phyloP scores from a whole-genome alignment of 2,797 vertebrate species.

The Fundulus diaphanus region DNA sequence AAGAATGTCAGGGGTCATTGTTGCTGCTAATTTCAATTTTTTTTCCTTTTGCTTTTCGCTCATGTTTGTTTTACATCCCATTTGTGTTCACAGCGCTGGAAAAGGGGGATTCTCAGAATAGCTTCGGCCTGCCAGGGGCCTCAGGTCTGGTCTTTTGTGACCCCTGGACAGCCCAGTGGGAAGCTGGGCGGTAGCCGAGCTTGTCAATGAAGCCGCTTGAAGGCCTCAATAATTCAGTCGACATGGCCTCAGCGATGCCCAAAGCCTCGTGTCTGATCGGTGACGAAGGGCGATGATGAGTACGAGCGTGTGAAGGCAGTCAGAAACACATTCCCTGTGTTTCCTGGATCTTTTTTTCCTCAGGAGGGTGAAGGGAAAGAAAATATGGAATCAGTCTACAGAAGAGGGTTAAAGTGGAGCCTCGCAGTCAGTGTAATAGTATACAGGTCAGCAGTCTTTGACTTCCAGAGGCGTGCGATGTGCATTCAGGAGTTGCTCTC shows the following conservation, averaged over 20 bases:
- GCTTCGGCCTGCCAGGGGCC: slow-evolving; percentile 55
- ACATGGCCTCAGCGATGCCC: slow-evolving; percentile 59
- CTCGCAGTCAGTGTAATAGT: slow-evolving; percentile 49
- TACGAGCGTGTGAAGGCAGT: slow-evolving; percentile 28
- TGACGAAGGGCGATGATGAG: slow-evolving; percentile 44
- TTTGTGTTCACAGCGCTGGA: slow-evolving; percentile 29
- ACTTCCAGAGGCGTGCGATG: slow-evolving; percentile 55
- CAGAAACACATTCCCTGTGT: slow-evolving; percentile 41
- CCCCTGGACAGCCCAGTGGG: slow-evolving; percentile 70
- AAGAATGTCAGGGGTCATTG: slow-evolving; percentile 15
- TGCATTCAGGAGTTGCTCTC: slow-evolving; percentile 45
- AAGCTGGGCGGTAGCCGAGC: slow-evolving; percentile 62
- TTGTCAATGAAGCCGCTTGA: slow-evolving; percentile 65
- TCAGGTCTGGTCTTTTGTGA: slow-evolving; percentile 70
- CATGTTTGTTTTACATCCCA: neutral
- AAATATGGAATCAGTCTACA: slow-evolving; percentile 56
- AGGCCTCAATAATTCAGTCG: slow-evolving; percentile 74
- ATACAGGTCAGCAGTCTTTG: slow-evolving; percentile 69
- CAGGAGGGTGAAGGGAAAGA: slow-evolving; percentile 43
- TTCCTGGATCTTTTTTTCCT: slow-evolving; percentile 37
- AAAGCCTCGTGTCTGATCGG: slow-evolving; percentile 54
- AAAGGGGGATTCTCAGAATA: slow-evolving; percentile 47
- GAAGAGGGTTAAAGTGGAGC: slow-evolving; percentile 57
- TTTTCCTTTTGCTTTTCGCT: neutral
- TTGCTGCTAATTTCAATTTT: slow-evolving; percentile 4